Evolutionary conservation across 1,140 invertebrate species (phyloP).

Genomic region (Liolophura sinensis): DNA sequence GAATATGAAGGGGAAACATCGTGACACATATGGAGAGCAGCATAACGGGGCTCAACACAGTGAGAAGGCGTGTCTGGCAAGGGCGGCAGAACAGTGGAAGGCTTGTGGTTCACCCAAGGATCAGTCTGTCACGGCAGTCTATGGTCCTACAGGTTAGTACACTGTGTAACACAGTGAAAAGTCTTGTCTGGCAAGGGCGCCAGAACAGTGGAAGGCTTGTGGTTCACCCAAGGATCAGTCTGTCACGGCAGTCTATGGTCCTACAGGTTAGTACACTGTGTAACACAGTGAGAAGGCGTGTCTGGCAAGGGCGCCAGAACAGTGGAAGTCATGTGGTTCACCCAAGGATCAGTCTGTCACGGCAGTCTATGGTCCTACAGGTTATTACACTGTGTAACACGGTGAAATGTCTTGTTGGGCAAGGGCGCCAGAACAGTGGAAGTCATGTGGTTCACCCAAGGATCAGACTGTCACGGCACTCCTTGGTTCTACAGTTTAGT

Average conservation of each 20-base stretch:
- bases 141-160: conserved; percentile 24
- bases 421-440: no score
- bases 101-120: conserved; percentile 19
- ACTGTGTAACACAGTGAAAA: background rate
- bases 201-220: no score
- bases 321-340: no score
- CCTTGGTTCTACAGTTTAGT: conserved; percentile 5
- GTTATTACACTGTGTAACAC: conserved; percentile 2
- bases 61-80: conserved; percentile 15
- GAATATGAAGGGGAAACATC: conserved; percentile 4
- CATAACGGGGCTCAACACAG: conserved; percentile 8
- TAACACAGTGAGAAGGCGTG: background rate
- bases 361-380: background rate
- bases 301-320: background rate
- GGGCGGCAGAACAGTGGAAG: conserved; percentile 14
- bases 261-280: conserved; percentile 19
- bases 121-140: conserved; percentile 20
- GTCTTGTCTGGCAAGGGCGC: background rate
- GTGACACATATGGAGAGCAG: conserved; percentile 14
- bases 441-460: no score
- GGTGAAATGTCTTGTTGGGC: background rate
- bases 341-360: no score
- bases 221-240: no score
- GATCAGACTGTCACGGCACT: no score
- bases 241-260: background rate